Evolutionary conservation across 2,113 vertebrate species (phyloP), one percentile per base, ranked within the genome.

Genomic region (Ceuthmochares aereus): DNA sequence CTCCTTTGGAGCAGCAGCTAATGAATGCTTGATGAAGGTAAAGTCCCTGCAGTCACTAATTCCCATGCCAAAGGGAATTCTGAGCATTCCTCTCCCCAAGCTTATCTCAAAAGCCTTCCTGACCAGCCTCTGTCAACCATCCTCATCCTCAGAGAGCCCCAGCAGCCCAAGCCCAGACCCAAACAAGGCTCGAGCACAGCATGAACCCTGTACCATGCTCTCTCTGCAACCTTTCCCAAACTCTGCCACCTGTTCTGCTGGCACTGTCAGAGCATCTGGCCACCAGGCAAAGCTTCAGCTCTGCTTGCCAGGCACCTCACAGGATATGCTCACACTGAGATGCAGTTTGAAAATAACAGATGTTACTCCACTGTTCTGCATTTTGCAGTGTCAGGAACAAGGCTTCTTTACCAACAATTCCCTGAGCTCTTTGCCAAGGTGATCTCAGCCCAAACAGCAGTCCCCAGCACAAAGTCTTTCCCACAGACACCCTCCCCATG

Each of bases 331-430:
- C 34, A 25, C 55, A 16, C 27, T 12, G 72, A 84, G 68, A 77
- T 37, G 47, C 86, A 26, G 55, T 59, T 84, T 25, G 80, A 67
- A 90, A 92, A 80, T 66, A 63, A 63, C 86, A 94, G 86, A 90
- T 90, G 89, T 84, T 91, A 27, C 73, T 80, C 54, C 54, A 14
- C 83, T 81, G 76, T 58, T 89, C 72, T 58, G 73, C 68, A 22
- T 84, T 95, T 75, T 95, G 73, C 83, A 84, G 76, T 10, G 73
- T 95, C 86, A 90, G 89, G 89, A 92, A 45, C 52, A 36, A 63
- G 86, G 86, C 34, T 89, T 67, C 79, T 59, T 80, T 32, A 78
- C 37, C 72, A 90, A 62, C 63, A 74, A 67, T 37, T 47, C 74
- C 82, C 72, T 29, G 37, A 93, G 89, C 68, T 89, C 56, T 83